Base-by-base conservation (phyloP, 2,888 invertebrate species). In the Gisinianus flammeolus region DNA sequence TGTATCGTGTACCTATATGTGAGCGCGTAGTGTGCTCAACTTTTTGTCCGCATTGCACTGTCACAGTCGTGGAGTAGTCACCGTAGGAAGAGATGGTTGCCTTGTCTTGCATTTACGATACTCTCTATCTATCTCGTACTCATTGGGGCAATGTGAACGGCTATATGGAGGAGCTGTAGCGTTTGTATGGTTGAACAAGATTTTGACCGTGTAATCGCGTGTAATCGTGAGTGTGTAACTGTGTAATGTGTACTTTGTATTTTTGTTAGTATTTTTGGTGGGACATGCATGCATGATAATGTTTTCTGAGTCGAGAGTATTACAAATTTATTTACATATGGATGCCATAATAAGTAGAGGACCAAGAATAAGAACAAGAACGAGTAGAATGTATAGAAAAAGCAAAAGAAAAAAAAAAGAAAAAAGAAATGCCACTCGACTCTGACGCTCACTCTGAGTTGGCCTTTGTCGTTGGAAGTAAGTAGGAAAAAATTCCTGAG, bases 401-500 rank as follows among this genome's bases (percentile, higher is more conserved):
- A 10, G n/a, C 52, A 70, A 28, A 30, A n/a, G n/a, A 26, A 4
- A 31, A n/a, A 31, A 67, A 35, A 16, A 31, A 72, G 56, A 24
- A 56, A 10, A 22, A 70, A 70, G 54, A 30, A n/a, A 58, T 33
- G 28, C 24, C 28, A 31, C 33, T 72, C 31, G 44, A 16, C 26
- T 70, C 28, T 52, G 6, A 52, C 30, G n/a, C 58, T 58, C 58
- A 44, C 16, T 58, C n/a, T 58, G 56, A 22, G 68, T 68, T 68
- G 35, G n/a, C 30, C 44, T 68, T 35, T 24, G 35, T 68, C 22
- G 44, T 66, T 66, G n/a, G 35, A 44, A 35, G 68, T 44, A 31
- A 64, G 28, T 52, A 54, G 54, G 35, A 74, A 74, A 66, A 74
- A 66, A 56, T 26, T 30, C 64, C 52, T 44, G 28, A 52, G 26